Percentiles rank a stretch among this genome's conserved stretches.
Conservation (phyloP, 2,113 vertebrate species). For the Engraulis encrasicolus region DNA sequence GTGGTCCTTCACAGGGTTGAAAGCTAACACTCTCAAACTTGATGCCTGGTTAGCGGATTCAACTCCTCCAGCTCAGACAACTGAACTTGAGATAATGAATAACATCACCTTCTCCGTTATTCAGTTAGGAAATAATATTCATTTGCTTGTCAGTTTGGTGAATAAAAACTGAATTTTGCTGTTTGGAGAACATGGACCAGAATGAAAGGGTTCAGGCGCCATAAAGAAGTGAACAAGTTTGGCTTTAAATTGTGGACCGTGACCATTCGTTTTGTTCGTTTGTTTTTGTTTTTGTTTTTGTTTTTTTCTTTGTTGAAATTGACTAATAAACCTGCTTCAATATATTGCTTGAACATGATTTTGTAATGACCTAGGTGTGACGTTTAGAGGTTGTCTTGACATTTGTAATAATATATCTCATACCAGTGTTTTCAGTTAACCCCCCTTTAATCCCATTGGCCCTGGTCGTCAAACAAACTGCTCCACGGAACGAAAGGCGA, state of each 20-base stretch:
- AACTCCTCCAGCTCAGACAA: not conserved
- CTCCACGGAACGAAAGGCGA: not conserved
- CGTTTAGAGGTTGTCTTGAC: conserved; percentile 11
- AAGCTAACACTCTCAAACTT: too few species aligned
- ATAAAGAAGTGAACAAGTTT: not conserved
- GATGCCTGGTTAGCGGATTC: not conserved
- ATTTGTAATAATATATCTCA: conserved; percentile 22
- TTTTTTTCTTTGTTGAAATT: not conserved
- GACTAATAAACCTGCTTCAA: conserved; percentile 16
- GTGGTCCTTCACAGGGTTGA: not conserved
- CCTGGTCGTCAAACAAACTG: not conserved
- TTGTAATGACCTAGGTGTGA: conserved; percentile 2
- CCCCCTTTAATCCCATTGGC: not conserved
- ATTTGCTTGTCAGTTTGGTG: not conserved
- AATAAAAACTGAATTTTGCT: not conserved
- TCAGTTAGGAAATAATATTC: not conserved
- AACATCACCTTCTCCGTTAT: conserved; percentile 44
- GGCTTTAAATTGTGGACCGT: conserved; percentile 14
- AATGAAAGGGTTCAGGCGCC: not conserved
- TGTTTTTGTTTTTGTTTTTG: not conserved
- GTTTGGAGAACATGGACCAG: not conserved
- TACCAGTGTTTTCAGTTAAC: not conserved
- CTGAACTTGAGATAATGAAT: conserved; percentile 48
- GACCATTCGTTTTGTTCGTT: not conserved
- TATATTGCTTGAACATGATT: conserved; percentile 20